Conservation (phyloP, 2,888 invertebrate species). For the Ormyrus thymus region DNA sequence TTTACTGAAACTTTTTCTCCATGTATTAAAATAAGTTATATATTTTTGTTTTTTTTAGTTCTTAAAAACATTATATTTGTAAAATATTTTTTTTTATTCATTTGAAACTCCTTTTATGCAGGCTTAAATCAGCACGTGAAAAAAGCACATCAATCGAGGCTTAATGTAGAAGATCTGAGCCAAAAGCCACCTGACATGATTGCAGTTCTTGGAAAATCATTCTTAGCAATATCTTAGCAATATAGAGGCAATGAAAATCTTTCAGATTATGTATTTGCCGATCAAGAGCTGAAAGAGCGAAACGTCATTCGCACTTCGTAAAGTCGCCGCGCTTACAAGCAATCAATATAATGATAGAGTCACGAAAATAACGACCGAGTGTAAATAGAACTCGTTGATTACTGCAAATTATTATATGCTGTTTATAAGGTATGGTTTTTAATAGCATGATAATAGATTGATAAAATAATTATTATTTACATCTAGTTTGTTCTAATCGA, state of each 20-base stretch:
- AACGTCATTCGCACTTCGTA: conserved; percentile 25
- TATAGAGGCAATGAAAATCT: conserved; percentile 15
- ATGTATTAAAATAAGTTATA: no score
- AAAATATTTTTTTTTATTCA: no score
- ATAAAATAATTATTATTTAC: no score
- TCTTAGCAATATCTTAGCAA: conserved; percentile 11
- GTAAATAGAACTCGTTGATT: conserved; percentile 24
- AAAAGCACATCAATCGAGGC: conserved; percentile 11
- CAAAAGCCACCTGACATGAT: not conserved
- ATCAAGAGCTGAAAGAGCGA: conserved; percentile 12
- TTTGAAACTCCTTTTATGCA: no score
- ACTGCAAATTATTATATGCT: not conserved
- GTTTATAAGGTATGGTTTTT: no score
- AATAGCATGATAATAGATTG: no score
- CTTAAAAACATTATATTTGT: no score
- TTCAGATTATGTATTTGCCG: conserved; percentile 21
- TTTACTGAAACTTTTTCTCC: no score
- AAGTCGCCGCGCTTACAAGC: conserved; percentile 24
- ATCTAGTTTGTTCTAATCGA: no score
- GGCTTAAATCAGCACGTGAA: not conserved
- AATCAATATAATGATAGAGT: conserved; percentile 37
- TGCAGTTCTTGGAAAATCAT: conserved; percentile 9
- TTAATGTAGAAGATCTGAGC: conserved; percentile 3
- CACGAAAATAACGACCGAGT: conserved; percentile 25
- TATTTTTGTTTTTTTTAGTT: no score